These are phyloP conservation scores for Linepithema humile DNA, from an alignment of 1,140 invertebrate species.

Conservation along the genomic window DNA sequence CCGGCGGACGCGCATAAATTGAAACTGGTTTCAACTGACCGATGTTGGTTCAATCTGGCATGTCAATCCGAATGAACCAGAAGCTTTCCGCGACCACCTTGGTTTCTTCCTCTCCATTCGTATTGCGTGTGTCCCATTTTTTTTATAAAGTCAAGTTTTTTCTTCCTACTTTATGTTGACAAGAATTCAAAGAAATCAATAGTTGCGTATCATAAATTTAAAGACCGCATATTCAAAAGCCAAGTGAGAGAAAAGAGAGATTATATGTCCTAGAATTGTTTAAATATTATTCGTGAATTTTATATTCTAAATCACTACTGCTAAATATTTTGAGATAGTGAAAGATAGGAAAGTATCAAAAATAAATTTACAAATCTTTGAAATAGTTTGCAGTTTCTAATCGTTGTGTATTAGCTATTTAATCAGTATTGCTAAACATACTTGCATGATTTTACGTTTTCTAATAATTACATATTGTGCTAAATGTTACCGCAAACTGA, in stretches of 20 bases:
- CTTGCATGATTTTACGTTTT: neutral
- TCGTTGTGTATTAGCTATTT: neutral
- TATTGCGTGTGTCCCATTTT: conserved; percentile 6
- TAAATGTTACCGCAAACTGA: neutral
- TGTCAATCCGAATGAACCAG: conserved; percentile 31
- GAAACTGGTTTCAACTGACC: conserved; percentile 79
- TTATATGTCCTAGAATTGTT: neutral
- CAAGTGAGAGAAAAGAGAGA: neutral
- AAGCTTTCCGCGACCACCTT: conserved; percentile 51
- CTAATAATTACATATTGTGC: neutral
- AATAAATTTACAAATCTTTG: neutral
- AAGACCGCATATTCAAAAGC: neutral
- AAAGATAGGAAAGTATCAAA: neutral
- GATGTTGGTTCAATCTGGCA: conserved; percentile 69
- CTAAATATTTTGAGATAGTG: neutral
- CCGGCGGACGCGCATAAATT: conserved; percentile 69
- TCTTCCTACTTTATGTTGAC: neutral
- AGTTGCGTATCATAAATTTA: no score
- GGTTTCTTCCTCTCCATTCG: conserved; percentile 16
- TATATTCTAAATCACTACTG: neutral
- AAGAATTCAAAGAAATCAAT: neutral
- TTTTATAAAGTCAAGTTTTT: neutral
- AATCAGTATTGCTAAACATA: neutral
- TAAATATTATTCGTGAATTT: neutral
- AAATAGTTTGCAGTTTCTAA: neutral